Evolutionary conservation across 2,113 vertebrate genomes (phyloP).

Genomic region (Columbina picui): DNA sequence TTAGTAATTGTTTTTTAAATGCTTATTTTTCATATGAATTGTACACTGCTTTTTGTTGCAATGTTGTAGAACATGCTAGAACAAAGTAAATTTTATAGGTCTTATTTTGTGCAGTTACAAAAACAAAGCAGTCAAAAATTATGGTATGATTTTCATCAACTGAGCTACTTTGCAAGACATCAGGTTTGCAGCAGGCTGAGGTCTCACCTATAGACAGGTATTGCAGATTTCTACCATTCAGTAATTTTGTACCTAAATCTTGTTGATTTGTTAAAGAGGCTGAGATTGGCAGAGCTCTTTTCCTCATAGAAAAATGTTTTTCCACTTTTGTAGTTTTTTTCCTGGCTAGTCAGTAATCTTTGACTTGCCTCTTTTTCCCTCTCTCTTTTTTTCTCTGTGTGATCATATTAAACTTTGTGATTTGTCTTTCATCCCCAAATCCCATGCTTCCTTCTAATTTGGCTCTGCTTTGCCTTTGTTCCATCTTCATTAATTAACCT

Average conservation of each 20-base stretch:
- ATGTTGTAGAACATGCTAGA: not conserved
- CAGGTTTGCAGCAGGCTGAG: not conserved
- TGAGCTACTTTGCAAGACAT: not conserved
- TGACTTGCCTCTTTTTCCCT: rapidly evolving
- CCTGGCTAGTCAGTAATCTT: not conserved
- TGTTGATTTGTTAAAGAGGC: no score
- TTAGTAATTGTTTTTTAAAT: not conserved
- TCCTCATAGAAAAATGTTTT: not conserved
- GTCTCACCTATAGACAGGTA: not conserved
- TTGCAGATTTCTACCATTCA: no score
- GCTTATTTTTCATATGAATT: not conserved
- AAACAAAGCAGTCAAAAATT: not conserved
- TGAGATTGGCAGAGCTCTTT: not conserved
- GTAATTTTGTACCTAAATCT: not conserved
- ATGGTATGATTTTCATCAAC: not conserved
- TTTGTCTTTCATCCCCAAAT: not conserved
- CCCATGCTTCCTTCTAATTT: not conserved
- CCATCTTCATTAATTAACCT: not conserved
- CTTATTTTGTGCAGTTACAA: not conserved
- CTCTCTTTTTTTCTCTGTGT: rapidly evolving
- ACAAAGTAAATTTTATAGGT: not conserved
- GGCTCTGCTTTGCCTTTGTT: not conserved
- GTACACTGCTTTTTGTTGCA: not conserved
- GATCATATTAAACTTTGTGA: not conserved
- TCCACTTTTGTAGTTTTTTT: not conserved